Base-by-base conservation (phyloP, 2,888 invertebrate species). In the Chloroclysta siterata region DNA sequence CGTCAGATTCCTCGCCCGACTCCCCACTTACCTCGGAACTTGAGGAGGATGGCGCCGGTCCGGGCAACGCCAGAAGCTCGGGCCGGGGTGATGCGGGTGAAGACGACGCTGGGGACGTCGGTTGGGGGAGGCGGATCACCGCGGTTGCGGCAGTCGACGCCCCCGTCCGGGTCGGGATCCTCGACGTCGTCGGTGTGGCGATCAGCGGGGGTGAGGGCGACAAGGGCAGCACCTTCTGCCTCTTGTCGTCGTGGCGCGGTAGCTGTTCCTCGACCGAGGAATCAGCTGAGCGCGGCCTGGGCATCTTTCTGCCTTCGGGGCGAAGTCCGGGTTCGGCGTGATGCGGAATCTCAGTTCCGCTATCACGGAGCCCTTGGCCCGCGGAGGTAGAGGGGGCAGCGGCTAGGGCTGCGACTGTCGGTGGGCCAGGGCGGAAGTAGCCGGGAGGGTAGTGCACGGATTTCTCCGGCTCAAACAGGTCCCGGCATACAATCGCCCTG, bases 261-360 rank as follows among this genome's bases (percentile, higher is more conserved):
- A 4, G 13, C 0, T 5, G 1, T 10, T 51, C 51, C 52, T 53
- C 52, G 0, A 0, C 5, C 6, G 53, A 53, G 39, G 53, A 53
- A 42, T 42, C 42, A 8, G 8, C 13, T 2, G 41, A 39, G 5
- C 17, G 4, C 6, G 52, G 39, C 7, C 42, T 13, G 0, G 28
- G 0, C 8, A 5, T 11, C 28, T 41, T 42, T 8, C 28, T n/a
- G 14, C 2, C 22, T 15, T 11, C 36, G 1, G 53, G 13, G 0
- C 42, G 22, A 0, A 3, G 36, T 2, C n/a, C 53, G 53, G 42
- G 17, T 28, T n/a, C 42, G n/a, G 22, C 41, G n/a, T n/a, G 41
- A 22, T 13, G 53, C 53, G 42, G 42, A 53, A 28, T 0, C 22
- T 28, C 53, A 41, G 53, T 28, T 42, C 53, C 53, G 36, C 51